A percentile compares a stretch with the other conserved stretches of the same genome.
Evolutionary conservation across 2,888 invertebrate genomes (phyloP).

Genomic region (Polietes domitor): DNA sequence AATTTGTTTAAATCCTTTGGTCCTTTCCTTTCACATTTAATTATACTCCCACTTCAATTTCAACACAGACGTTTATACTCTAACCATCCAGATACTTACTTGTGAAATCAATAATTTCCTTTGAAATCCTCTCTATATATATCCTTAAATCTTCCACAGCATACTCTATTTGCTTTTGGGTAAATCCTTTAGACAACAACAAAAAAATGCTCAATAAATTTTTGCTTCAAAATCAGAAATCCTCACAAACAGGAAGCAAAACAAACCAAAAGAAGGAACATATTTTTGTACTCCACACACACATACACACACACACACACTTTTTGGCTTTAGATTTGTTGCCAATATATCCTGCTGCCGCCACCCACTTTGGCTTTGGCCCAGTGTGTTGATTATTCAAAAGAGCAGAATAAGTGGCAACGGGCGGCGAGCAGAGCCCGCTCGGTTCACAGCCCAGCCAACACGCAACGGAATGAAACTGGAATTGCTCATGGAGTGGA

Average conservation of each 20-base stretch:
- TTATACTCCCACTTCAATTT: background rate
- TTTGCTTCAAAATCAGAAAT: slow-evolving; percentile 8
- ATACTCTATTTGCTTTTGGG: background rate
- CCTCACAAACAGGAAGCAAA: slow-evolving; percentile 11
- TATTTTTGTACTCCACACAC: slow-evolving; percentile 8
- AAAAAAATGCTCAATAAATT: too few species aligned
- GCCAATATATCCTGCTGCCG: background rate
- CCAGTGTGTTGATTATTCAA: slow-evolving; percentile 59
- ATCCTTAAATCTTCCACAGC: background rate
- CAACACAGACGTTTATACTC: background rate
- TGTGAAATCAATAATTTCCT: slow-evolving; percentile 7
- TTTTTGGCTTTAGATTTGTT: slow-evolving; percentile 17
- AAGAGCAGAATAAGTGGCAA: slow-evolving; percentile 35
- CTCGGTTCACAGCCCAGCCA: background rate
- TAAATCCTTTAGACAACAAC: slow-evolving; percentile 28
- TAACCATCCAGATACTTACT: background rate
- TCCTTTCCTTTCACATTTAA: background rate
- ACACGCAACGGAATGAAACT: background rate
- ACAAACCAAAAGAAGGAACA: background rate
- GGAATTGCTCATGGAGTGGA: background rate
- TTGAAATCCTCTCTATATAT: background rate
- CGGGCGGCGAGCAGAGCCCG: background rate
- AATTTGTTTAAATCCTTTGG: background rate
- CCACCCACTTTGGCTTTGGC: slow-evolving; percentile 1
- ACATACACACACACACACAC: too few species aligned